Base-by-base conservation (phyloP, 2,888 invertebrate genomes). In the Nemoura dubitans region DNA sequence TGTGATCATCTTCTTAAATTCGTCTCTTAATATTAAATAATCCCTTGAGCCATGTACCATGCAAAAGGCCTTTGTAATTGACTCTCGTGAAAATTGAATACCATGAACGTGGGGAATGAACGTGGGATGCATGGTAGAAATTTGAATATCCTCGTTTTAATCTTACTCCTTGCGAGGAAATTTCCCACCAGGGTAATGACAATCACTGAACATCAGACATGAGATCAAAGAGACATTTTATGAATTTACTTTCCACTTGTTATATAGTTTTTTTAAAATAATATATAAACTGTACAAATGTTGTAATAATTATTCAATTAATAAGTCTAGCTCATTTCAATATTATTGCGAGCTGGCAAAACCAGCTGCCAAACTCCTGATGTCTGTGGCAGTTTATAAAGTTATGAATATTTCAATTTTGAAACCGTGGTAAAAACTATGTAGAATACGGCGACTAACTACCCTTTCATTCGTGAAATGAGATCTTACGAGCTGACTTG, bases 381-480 rank as follows among this genome's bases (percentile, higher is more conserved):
- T 21, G 59, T 59, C 59, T 7, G 21, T 14, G 59, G 21, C 59
- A 59, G 21, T 21, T 21, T 59, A 59, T 21, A 3, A n/a, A 59
- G 59, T 14, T 21, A 36, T 36, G 14, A 59, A 59, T 59, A 59
- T 21, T 59, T 36, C 3, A 59, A 59, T 36, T 10, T 36, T 36
- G 5, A 36, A 36, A 36, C 10, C 36, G 36, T 36, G 36, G n/a
- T n/a, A n/a, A n/a, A n/a, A n/a, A 36, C 3, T 59, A 59, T 2
- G 21, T 59, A 21, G 59, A 10, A 3, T 36, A 36, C 36, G 3
- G 36, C 6, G 6, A 59, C 16, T 59, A 14, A 14, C 59, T 7
- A 59, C 59, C 59, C 59, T 59, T 59, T 59, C 59, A 59, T 10
- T 59, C 59, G 59, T 59, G 59, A 59, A 59, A 59, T 59, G 59